Base-by-base conservation (phyloP, 1,140 invertebrate genomes). In the Drosophila athabasca region DNA sequence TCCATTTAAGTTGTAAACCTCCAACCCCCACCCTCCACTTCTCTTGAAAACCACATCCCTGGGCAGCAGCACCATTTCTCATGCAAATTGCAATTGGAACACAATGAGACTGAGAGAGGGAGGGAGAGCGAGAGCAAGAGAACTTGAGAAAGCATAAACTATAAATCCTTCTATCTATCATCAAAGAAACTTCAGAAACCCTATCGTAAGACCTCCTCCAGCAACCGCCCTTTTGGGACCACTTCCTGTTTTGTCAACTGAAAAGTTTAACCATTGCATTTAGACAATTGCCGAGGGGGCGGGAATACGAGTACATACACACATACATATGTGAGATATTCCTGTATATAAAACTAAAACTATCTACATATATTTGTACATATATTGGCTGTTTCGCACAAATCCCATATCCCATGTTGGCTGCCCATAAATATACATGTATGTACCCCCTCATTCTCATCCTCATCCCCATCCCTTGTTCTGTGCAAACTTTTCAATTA, bases 401-500 rank as follows among this genome's bases (percentile, higher is more conserved):
- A 69, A 69, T 57, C 64, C 66, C 17, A 19, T 19, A 0, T 19
- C 49, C 64, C 17, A 51, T 76, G 55, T 61, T 53, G 45, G 50
- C 62, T 44, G 31, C 45, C 68, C 70, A 72, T 73, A 73, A 65
- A 75, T 54, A 71, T 62, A 44, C 53, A 43, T 51, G 24, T 66
- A 59, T 50, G 50, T 31, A 58, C 2, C 41, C 46, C 35, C 29
- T 35, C 59, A 58, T 13, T 11, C 17, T 24, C 24, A 2, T 3
- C 24, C 24, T 0, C 24, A 24, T 24, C n/a, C 3, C 4, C 1
- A 5, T 31, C 41, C 39, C 19, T 13, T 3, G 1, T 35, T n/a
- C 46, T 22, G 46, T 48, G 60, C 39, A 78, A 79, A 79, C 69
- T 79, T 79, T 79, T 79, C 76, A 79, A 79, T 79, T 79, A 78